These are phyloP conservation scores for Neostethus bicornis DNA, from an alignment of 2,797 vertebrate species.

Conservation along the genomic window DNA sequence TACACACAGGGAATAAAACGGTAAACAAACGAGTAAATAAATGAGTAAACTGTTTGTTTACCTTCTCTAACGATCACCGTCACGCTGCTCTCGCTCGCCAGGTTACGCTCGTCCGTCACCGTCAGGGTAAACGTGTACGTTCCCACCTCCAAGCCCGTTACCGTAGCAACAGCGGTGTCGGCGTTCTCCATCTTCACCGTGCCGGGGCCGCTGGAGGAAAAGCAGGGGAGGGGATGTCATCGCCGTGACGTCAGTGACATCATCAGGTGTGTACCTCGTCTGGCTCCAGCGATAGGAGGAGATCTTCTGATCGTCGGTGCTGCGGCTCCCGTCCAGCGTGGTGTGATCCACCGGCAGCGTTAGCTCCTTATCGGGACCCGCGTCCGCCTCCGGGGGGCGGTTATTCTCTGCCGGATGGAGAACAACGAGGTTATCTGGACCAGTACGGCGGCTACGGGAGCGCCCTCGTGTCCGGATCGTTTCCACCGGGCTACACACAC, in stretches of 20 bases:
- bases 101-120: slow-evolving; percentile 90
- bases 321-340: slow-evolving; percentile 93
- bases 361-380: slow-evolving; percentile 97
- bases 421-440: neutral
- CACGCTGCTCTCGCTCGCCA: slow-evolving; percentile 89
- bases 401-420: slow-evolving; percentile 88
- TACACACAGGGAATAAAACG: too few species aligned
- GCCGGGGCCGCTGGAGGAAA: slow-evolving; percentile 84
- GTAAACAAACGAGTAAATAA: too few species aligned
- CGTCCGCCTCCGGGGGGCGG: slow-evolving; percentile 91
- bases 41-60: slow-evolving; percentile 10
- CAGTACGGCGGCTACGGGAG: too few species aligned
- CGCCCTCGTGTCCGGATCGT: neutral
- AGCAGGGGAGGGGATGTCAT: too few species aligned
- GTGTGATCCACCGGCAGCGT: slow-evolving; percentile 94
- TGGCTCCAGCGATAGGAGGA: slow-evolving; percentile 90
- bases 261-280: slow-evolving; percentile 82
- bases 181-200: slow-evolving; percentile 92
- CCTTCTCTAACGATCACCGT: slow-evolving; percentile 94
- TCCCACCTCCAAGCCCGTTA: slow-evolving; percentile 91
- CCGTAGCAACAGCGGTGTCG: slow-evolving; percentile 86
- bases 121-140: slow-evolving; percentile 90
- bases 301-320: slow-evolving; percentile 95
- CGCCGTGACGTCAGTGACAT: too few species aligned
- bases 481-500: neutral